These are phyloP conservation scores for Drosophila aff. DNA, from an alignment of 1,140 invertebrate genomes.

Conservation along the genomic window DNA sequence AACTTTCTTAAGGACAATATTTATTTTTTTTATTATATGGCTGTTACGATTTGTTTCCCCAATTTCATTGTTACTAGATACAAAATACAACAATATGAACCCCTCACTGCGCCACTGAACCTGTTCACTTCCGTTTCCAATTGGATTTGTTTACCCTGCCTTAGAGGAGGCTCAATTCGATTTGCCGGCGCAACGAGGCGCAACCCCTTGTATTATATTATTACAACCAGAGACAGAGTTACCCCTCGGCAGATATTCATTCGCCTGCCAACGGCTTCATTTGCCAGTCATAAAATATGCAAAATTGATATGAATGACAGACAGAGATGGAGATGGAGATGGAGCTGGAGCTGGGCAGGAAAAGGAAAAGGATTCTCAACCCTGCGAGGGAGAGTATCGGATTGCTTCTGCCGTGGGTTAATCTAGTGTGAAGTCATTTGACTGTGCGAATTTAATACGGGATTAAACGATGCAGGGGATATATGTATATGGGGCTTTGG, in stretches of 20 bases:
- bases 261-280: conserved; percentile 36
- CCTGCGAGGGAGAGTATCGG: conserved; percentile 9
- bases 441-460: conserved; percentile 42
- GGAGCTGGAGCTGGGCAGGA: conserved; percentile 2
- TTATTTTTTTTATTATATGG: too few species aligned
- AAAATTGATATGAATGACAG: conserved; percentile 61
- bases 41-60: not conserved
- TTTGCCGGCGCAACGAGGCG: conserved; percentile 10
- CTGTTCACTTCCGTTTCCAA: conserved; percentile 31
- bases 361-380: conserved; percentile 25
- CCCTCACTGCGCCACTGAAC: conserved; percentile 3
- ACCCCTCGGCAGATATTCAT: conserved; percentile 5
- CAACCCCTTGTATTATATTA: conserved; percentile 28
- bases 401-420: conserved; percentile 35
- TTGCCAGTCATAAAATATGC: conserved; percentile 57
- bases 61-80: not conserved
- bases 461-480: conserved; percentile 36
- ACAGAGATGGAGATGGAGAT: not conserved
- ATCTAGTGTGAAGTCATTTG: conserved; percentile 72
- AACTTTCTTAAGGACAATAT: not conserved
- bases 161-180: conserved; percentile 36
- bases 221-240: not conserved
- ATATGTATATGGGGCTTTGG: not conserved
- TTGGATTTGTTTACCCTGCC: conserved; percentile 40
- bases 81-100: not conserved